Percentiles rank a stretch among this genome's conserved stretches.
phyloP scores from a whole-genome alignment of 2,888 invertebrate genomes.

The Phortica okadai region DNA sequence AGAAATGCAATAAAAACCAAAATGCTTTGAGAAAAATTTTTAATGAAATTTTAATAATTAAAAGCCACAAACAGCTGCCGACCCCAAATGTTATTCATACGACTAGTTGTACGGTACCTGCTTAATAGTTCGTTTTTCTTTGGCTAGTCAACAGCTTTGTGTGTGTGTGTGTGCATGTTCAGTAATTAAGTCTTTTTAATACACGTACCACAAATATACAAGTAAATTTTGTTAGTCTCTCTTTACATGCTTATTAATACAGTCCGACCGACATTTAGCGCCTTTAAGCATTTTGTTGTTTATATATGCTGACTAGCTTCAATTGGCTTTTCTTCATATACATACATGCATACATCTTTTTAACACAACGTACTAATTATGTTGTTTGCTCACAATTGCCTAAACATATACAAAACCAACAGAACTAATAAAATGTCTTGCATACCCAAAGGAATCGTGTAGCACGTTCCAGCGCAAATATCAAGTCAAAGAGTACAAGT shows the following conservation, averaged over 20 bases:
- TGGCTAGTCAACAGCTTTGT: no score
- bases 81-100: no score
- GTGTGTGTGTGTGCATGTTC: neutral
- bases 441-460: no score
- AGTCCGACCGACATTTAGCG: neutral
- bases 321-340: neutral
- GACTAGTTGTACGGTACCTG: no score
- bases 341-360: neutral
- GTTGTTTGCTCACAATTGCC: conserved; percentile 49
- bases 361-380: conserved; percentile 51
- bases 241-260: neutral
- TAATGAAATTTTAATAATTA: conserved; percentile 16
- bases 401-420: neutral
- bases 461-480: neutral
- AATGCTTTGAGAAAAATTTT: neutral
- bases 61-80: neutral
- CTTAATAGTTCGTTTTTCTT: no score
- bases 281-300: neutral
- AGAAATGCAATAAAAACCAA: neutral
- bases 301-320: neutral
- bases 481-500: conserved; percentile 55
- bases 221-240: neutral
- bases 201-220: neutral
- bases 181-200: neutral
- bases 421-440: neutral